Percentiles rank a stretch among this genome's conserved stretches.
Evolutionary conservation across 1,140 invertebrate species (phyloP).

Genomic region (Lordiphosa clarofinis): DNA sequence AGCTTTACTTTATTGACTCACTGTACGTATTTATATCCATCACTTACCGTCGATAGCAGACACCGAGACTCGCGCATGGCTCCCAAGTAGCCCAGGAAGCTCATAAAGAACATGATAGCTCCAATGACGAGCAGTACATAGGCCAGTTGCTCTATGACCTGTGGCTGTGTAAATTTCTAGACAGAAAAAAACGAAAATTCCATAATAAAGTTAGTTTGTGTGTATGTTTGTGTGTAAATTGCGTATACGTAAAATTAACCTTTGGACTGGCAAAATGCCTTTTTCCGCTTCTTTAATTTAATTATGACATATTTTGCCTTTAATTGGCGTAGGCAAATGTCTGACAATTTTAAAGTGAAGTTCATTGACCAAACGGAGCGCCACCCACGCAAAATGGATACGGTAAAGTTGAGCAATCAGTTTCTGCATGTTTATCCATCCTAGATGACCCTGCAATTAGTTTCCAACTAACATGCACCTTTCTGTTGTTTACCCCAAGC

Average conservation of each 20-base stretch:
- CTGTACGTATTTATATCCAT: slow-evolving; percentile 6
- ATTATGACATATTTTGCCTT: slow-evolving; percentile 35
- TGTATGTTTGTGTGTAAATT: slow-evolving; percentile 23
- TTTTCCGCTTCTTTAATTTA: slow-evolving; percentile 45
- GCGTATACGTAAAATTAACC: slow-evolving; percentile 70
- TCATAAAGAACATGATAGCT: slow-evolving; percentile 89
- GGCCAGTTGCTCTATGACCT: slow-evolving; percentile 84
- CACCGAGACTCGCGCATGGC: slow-evolving; percentile 90
- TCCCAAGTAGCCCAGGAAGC: slow-evolving; percentile 92
- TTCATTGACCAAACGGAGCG: neutral
- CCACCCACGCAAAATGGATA: neutral
- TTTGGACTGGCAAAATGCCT: slow-evolving; percentile 38
- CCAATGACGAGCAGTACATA: slow-evolving; percentile 90
- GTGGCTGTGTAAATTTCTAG: slow-evolving; percentile 82
- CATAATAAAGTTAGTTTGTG: slow-evolving; percentile 16
- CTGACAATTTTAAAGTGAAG: slow-evolving; percentile 5
- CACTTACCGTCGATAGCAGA: slow-evolving; percentile 88
- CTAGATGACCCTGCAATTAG: slow-evolving; percentile 47
- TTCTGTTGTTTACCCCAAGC: slow-evolving; percentile 27
- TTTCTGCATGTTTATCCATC: slow-evolving; percentile 29
- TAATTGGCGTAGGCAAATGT: slow-evolving; percentile 35
- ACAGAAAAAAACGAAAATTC: slow-evolving; percentile 31
- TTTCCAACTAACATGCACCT: slow-evolving; percentile 33
- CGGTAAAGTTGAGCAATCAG: slow-evolving; percentile 46
- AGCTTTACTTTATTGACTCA: neutral